A percentile compares a stretch with the other conserved stretches of the same genome.
Evolutionary conservation across 2,888 invertebrate genomes (phyloP).

Genomic region (Platycheirus rosarum): DNA sequence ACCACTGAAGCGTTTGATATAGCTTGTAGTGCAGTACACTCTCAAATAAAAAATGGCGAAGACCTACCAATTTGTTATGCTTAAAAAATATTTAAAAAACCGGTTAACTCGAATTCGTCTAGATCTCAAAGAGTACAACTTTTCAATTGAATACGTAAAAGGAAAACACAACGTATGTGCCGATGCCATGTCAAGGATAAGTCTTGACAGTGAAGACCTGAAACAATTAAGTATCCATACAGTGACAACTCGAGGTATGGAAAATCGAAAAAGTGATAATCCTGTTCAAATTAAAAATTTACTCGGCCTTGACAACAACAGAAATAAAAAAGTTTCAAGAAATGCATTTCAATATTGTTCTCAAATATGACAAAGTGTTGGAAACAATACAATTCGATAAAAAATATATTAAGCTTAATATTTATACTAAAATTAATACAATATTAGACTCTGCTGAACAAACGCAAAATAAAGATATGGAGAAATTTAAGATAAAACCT

Average conservation of each 20-base stretch:
- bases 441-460: slow-evolving; percentile 1
- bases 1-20: slow-evolving; percentile 76
- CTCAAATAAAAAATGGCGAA: slow-evolving; percentile 70
- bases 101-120: slow-evolving; percentile 76
- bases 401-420: not conserved
- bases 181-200: slow-evolving; percentile 6
- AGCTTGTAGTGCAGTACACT: slow-evolving; percentile 76
- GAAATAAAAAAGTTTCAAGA: not conserved
- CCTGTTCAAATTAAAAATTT: not conserved
- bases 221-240: slow-evolving; percentile 8
- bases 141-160: slow-evolving; percentile 44
- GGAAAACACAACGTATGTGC: not conserved
- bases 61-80: slow-evolving; percentile 76
- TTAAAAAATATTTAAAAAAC: slow-evolving; percentile 59
- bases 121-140: slow-evolving; percentile 76
- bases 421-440: not conserved
- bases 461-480: not conserved
- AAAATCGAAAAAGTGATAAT: not conserved
- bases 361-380: not conserved
- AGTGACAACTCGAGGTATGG: slow-evolving; percentile 2
- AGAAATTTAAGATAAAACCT: slow-evolving; percentile 3
- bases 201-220: slow-evolving; percentile 3
- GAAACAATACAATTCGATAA: not conserved
- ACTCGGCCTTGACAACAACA: not conserved
- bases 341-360: not conserved